Evolutionary conservation across 2,797 vertebrate genomes (phyloP).

Genomic region (Coregonus sp.): DNA sequence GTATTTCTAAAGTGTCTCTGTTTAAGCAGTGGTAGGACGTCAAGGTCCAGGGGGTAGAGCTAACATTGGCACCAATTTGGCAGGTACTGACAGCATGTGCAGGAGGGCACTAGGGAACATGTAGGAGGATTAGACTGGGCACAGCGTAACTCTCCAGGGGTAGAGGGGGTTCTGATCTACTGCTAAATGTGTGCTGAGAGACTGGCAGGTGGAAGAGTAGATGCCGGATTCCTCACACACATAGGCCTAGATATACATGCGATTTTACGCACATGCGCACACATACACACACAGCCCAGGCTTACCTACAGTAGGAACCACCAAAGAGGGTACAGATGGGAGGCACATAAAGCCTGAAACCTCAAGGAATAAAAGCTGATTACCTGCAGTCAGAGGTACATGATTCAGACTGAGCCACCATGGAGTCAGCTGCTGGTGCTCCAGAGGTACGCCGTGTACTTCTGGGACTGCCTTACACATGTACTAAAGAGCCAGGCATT

Average conservation of each 20-base stretch:
- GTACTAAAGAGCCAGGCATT: constrained; percentile 44
- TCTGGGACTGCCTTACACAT: neutral
- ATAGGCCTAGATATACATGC: neutral
- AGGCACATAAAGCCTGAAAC: constrained; percentile 17
- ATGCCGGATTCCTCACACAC: neutral
- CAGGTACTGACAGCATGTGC: neutral
- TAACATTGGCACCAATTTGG: no score
- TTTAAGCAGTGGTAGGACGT: no score
- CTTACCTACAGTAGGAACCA: neutral
- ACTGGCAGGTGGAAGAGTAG: neutral
- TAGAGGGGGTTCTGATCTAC: neutral
- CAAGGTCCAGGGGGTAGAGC: no score
- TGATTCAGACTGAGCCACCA: constrained; percentile 28
- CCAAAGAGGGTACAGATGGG: neutral
- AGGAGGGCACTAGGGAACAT: neutral
- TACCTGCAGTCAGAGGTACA: constrained; percentile 16
- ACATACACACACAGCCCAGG: constrained; percentile 2
- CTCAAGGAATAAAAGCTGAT: constrained; percentile 17
- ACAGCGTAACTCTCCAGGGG: neutral
- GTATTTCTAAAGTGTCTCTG: no score
- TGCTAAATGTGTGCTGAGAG: no score
- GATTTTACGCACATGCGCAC: no score
- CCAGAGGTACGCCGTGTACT: neutral
- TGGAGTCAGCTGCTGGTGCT: neutral
- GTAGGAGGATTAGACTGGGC: neutral